Percentiles rank a stretch among this genome's conserved stretches.
Evolutionary conservation across 2,113 vertebrate genomes (phyloP).

Genomic region (Melanostigma gelatinosum): DNA sequence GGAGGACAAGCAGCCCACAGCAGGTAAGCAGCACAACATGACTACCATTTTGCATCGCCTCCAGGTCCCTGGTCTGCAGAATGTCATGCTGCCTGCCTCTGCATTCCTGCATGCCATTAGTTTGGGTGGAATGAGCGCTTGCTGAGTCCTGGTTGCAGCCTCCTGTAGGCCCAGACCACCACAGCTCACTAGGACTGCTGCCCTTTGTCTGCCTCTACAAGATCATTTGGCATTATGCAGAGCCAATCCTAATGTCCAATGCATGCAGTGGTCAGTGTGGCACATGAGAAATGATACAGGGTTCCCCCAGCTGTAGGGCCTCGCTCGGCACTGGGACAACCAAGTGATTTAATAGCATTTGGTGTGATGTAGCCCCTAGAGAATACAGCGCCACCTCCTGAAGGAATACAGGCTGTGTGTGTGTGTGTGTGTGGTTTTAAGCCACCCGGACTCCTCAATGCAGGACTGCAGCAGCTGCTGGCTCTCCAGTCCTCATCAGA

Average conservation of each 20-base stretch:
- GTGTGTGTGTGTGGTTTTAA: constrained; percentile 13
- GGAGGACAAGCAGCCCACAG: constrained; percentile 68
- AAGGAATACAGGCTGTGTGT: not conserved
- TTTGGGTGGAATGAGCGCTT: not conserved
- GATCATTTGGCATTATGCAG: constrained; percentile 11
- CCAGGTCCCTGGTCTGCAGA: not conserved
- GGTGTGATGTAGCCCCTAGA: constrained; percentile 10
- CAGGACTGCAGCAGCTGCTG: constrained; percentile 32
- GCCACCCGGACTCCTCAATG: not conserved
- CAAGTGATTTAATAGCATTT: constrained; percentile 24
- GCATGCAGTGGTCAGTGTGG: constrained; percentile 11
- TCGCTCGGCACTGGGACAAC: constrained; percentile 22
- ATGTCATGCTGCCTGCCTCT: constrained; percentile 22
- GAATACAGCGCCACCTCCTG: constrained; percentile 17
- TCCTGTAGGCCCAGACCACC: constrained; percentile 52
- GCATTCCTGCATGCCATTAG: constrained; percentile 13
- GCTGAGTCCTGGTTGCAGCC: constrained; percentile 4
- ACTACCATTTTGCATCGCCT: constrained; percentile 46
- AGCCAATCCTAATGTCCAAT: not conserved
- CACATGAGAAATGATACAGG: constrained; percentile 8
- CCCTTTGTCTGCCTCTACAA: constrained; percentile 28
- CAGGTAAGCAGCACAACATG: constrained; percentile 70
- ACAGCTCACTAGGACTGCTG: constrained; percentile 13
- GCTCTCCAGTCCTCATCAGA: constrained; percentile 34
- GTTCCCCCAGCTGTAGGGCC: constrained; percentile 1